A percentile compares a stretch with the other conserved stretches of the same genome.
These are phyloP conservation scores for Scaptomyza montana DNA, from an alignment of 1,140 invertebrate genomes.

Conservation along the genomic window DNA sequence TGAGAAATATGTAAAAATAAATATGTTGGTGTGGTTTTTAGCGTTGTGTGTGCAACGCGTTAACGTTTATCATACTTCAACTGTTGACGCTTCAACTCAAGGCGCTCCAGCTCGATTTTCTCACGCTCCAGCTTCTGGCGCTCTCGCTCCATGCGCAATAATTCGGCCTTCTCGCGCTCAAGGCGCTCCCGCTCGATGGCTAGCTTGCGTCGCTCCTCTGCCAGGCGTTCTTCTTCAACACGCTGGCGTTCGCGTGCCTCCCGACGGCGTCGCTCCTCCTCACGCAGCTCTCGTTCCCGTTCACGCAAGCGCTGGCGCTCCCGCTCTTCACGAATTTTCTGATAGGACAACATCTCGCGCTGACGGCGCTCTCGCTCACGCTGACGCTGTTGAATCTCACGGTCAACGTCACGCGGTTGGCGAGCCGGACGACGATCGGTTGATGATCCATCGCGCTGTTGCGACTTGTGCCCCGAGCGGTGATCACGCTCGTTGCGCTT, in stretches of 20 bases:
- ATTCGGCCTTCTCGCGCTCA: slow-evolving; percentile 91
- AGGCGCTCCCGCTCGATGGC: slow-evolving; percentile 90
- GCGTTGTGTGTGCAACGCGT: slow-evolving; percentile 50
- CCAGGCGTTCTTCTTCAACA: slow-evolving; percentile 91
- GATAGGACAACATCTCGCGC: slow-evolving; percentile 78
- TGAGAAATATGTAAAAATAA: slow-evolving; percentile 53
- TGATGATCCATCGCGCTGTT: slow-evolving; percentile 34
- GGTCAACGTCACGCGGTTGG: slow-evolving; percentile 69
- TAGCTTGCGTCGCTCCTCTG: slow-evolving; percentile 91
- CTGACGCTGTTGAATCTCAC: slow-evolving; percentile 74
- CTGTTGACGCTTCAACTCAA: slow-evolving; percentile 91
- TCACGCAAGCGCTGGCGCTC: slow-evolving; percentile 91
- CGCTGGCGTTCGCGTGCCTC: slow-evolving; percentile 91
- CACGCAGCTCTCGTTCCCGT: slow-evolving; percentile 89
- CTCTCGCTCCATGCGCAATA: slow-evolving; percentile 91
- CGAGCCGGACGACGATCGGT: slow-evolving; percentile 50
- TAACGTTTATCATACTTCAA: slow-evolving; percentile 85
- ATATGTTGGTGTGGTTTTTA: slow-evolving; percentile 63
- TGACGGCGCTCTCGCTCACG: slow-evolving; percentile 74
- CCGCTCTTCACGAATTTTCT: slow-evolving; percentile 87
- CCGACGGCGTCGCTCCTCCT: slow-evolving; percentile 90
- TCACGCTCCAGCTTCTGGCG: slow-evolving; percentile 92
- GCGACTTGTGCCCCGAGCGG: slow-evolving; percentile 51
- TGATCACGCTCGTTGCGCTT: slow-evolving; percentile 64
- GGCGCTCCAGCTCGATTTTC: slow-evolving; percentile 91